Evolutionary conservation across 2,113 vertebrate genomes (phyloP).

Genomic region (Oophaga pumilio): DNA sequence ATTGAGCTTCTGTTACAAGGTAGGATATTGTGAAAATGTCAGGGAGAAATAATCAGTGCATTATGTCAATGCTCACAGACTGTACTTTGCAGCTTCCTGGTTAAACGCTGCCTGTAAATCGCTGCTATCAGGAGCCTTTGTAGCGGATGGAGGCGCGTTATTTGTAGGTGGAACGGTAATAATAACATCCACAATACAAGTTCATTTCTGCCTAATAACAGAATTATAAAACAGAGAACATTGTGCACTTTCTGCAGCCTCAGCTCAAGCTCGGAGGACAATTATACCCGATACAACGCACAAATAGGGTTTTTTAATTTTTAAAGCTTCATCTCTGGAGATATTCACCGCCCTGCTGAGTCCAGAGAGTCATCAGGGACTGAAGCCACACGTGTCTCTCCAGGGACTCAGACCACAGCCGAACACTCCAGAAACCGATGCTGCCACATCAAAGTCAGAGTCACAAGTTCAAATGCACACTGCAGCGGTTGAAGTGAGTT

Average conservation of each 20-base stretch:
- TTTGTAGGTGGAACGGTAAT: not conserved
- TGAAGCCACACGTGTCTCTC: no score
- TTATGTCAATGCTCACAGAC: conserved; percentile 29
- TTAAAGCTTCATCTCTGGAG: no score
- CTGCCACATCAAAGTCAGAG: no score
- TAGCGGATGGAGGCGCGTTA: not conserved
- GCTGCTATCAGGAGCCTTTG: conserved; percentile 2
- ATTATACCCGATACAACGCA: not conserved
- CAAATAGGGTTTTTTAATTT: not conserved
- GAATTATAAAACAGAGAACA: conserved; percentile 4
- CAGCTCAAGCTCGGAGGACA: not conserved
- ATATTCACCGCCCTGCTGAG: no score
- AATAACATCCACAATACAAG: not conserved
- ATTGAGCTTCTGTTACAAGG: conserved; percentile 19
- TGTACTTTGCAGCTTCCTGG: conserved; percentile 7
- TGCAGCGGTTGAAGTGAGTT: no score
- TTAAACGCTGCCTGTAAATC: conserved; percentile 1
- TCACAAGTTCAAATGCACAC: no score
- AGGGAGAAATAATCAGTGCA: conserved; percentile 45
- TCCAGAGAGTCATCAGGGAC: no score
- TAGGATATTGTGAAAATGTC: conserved; percentile 48
- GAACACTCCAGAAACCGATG: no score
- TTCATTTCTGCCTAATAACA: not conserved
- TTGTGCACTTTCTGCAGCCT: not conserved
- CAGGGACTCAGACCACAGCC: no score